Evolutionary conservation across 2,888 invertebrate genomes (phyloP), one percentile per base, ranked within the genome.

Genomic region (Caenorhabditis panamensis): DNA sequence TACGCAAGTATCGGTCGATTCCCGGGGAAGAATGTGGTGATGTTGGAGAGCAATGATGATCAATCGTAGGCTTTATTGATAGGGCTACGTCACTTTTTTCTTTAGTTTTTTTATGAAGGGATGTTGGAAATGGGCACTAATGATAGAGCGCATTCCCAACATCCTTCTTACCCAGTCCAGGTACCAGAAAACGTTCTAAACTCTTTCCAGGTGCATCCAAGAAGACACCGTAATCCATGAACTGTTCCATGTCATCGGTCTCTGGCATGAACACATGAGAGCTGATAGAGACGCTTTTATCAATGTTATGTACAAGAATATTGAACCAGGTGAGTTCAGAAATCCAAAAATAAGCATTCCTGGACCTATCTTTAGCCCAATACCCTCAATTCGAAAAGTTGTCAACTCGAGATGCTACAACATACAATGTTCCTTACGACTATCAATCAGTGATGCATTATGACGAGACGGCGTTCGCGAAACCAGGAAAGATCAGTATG

Each of bases 241-340:
- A 66, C 47, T 89, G 36, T 76, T 88, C 67, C 88, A 88, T 64
- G 80, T 85, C 24, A 84, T 88, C 44, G 88, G 89, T 0, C 68
- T 89, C 0, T 89, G 89, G 89, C 89, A 89, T 41, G 89, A 89
- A 73, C 89, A 89, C 28, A 89, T 89, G 89, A 79, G 89, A 59
- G 79, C 80, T 36, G 89, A 89, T 76, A 71, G 89, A 31, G 89
- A 89, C 79, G 71, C 83, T 8, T 89, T 77, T 76, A 89, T 89
- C 76, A 84, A 82, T 54, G 86, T 89, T 0, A 72, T 86, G 37
- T 89, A 82, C 62, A 85, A 88, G 51, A 89, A 89, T 63, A 89
- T 89, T 64, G 85, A 80, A 37, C 69, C 77, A n/a, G 53, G 82
- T 82, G 51, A 20, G 44, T 22, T 3, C 16, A 1, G 22, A 47